Evolutionary conservation across 2,888 invertebrate genomes (phyloP), one percentile per base, ranked within the genome.

Genomic region (Neuroscelio doddi): DNA sequence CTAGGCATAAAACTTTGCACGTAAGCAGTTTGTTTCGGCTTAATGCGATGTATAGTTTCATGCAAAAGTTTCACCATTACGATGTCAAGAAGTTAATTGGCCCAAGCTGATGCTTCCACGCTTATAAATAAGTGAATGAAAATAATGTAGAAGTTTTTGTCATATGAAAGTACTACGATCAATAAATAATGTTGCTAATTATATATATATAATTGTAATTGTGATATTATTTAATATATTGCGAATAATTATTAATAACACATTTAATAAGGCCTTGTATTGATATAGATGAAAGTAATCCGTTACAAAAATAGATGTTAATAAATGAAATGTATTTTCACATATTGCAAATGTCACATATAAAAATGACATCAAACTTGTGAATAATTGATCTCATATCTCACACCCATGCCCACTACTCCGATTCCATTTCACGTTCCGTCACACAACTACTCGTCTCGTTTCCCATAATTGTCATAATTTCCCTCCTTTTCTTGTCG

Each of bases 361-460:
- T 21, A 3, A n/a, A n/a, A n/a, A n/a, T n/a, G n/a, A n/a, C 34
- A 75, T 76, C 75, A 76, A 77, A 76, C 74, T 74, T 78, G 77
- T 76, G 78, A 80, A 80, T 75, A 77, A 79, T 77, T 70, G 68
- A 65, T 65, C 47, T 39, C 36, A 14, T 34, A 24, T 57, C 52
- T 56, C 61, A 21, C 5, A 21, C 5, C 17, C n/a, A n/a, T 17
- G 9, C 16, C 57, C 41, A 61, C 67, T 69, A 71, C 53, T 70
- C 67, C 71, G 69, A 76, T 77, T 79, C 78, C 76, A 80, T 80
- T 80, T 80, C 80, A 77, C n/a, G n/a, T n/a, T n/a, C n/a, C n/a
- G n/a, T n/a, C n/a, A n/a, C n/a, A n/a, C n/a, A n/a, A n/a, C n/a
- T 79, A 24, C 47, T 46, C 36, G 14, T 64, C 46, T 46, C 52